phyloP scores from a whole-genome alignment of 2,888 invertebrate genomes.

The Pollenia labialis region DNA sequence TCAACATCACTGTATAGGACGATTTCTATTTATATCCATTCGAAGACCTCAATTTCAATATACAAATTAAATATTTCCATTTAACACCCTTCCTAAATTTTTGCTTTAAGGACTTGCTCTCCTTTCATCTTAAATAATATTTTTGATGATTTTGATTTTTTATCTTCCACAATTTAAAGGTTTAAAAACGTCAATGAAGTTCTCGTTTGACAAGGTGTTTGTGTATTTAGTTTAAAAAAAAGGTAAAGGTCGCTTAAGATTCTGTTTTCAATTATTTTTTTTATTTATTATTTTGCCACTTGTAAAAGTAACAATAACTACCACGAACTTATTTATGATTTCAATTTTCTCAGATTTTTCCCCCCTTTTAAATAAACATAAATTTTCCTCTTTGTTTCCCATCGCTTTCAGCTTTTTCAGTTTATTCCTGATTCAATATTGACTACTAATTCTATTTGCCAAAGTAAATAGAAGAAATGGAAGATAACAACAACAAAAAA shows the following conservation, averaged over 20 bases:
- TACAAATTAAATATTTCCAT: too few species aligned
- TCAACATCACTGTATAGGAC: too few species aligned
- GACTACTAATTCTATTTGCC: constrained; percentile 52
- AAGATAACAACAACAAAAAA: constrained; percentile 7
- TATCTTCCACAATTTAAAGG: not conserved
- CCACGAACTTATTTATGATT: constrained; percentile 51
- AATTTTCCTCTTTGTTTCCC: constrained; percentile 2
- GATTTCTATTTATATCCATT: too few species aligned
- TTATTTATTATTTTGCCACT: constrained; percentile 12
- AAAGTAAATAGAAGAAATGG: constrained; percentile 14
- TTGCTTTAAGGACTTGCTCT: too few species aligned
- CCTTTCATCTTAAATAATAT: too few species aligned
- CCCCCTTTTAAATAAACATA: not conserved
- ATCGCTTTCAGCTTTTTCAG: not conserved
- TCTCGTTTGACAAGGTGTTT: not conserved
- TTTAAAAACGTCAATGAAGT: not conserved
- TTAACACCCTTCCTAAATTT: too few species aligned
- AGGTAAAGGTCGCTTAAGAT: constrained; percentile 56
- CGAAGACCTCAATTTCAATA: too few species aligned
- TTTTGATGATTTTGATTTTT: too few species aligned
- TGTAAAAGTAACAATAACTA: not conserved
- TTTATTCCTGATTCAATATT: constrained; percentile 43
- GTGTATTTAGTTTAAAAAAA: not conserved
- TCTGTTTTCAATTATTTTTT: constrained; percentile 52
- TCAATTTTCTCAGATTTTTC: constrained; percentile 1